phyloP scores from a whole-genome alignment of 2,888 invertebrate genomes.

The Tetrapedia diversipes region DNA sequence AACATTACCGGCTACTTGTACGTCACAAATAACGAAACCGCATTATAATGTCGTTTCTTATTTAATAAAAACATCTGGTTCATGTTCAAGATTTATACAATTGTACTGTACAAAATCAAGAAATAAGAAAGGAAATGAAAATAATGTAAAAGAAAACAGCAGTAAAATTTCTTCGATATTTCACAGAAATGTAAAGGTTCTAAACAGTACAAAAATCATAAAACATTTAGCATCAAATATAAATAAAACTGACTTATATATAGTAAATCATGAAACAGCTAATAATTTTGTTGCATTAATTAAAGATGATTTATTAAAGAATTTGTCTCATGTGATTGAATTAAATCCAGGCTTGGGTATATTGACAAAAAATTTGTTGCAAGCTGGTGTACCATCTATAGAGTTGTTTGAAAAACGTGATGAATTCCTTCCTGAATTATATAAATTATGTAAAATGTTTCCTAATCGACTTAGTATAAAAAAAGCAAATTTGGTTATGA shows the following conservation, averaged over 20 bases:
- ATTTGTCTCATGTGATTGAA: conserved; percentile 85
- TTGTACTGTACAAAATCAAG: no score
- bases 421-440: conserved; percentile 83
- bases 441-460: conserved; percentile 82
- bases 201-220: conserved; percentile 24
- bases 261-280: conserved; percentile 83
- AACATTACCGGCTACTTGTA: neutral
- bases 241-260: conserved; percentile 82
- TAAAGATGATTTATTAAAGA: conserved; percentile 76
- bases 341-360: conserved; percentile 88
- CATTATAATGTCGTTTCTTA: neutral
- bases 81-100: neutral
- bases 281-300: conserved; percentile 81
- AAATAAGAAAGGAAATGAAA: no score
- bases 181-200: no score
- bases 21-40: neutral
- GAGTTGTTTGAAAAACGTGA: conserved; percentile 86
- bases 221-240: neutral
- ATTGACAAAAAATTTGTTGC: conserved; percentile 86
- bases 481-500: conserved; percentile 85
- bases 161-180: neutral
- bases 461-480: conserved; percentile 83
- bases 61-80: neutral
- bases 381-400: conserved; percentile 83
- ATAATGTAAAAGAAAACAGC: fast-evolving